Evolutionary conservation across 1,140 invertebrate species (phyloP).

Genomic region (Calliopsis andreniformis): DNA sequence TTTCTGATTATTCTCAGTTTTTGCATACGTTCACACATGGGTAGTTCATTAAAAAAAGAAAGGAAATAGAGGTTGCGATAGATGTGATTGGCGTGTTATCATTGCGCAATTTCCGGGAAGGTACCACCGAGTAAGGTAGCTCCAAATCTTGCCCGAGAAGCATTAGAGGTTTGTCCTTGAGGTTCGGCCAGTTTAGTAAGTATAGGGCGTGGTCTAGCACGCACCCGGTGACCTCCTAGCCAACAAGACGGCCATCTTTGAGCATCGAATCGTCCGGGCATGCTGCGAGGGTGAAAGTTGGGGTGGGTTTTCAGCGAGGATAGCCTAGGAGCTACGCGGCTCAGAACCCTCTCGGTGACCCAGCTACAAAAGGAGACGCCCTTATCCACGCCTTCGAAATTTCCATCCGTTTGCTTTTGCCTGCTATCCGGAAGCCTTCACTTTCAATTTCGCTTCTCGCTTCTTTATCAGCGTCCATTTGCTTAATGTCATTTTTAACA

Average conservation of each 20-base stretch:
- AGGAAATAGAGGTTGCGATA: too few species aligned
- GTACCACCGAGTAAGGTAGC: constrained; percentile 20
- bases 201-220: constrained; percentile 76
- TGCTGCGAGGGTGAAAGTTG: constrained; percentile 62
- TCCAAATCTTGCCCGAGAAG: constrained; percentile 29
- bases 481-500: too few species aligned
- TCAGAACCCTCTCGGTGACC: constrained; percentile 7
- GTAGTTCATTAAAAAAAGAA: too few species aligned
- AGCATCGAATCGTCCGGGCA: constrained; percentile 50
- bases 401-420: constrained; percentile 13
- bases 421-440: constrained; percentile 5
- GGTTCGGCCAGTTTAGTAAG: constrained; percentile 48
- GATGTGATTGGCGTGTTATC: not conserved
- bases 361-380: constrained; percentile 28
- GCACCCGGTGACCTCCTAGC: constrained; percentile 71
- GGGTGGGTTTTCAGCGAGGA: constrained; percentile 55
- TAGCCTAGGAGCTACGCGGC: not conserved
- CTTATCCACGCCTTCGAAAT: constrained; percentile 17
- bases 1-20: too few species aligned
- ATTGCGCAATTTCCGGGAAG: constrained; percentile 60
- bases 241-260: constrained; percentile 73
- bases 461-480: not conserved
- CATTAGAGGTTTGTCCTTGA: constrained; percentile 62
- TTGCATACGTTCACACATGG: too few species aligned
- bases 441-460: constrained; percentile 30